These are phyloP conservation scores for Brachycybe producta DNA, from an alignment of 2,888 invertebrate genomes.

Conservation along the genomic window DNA sequence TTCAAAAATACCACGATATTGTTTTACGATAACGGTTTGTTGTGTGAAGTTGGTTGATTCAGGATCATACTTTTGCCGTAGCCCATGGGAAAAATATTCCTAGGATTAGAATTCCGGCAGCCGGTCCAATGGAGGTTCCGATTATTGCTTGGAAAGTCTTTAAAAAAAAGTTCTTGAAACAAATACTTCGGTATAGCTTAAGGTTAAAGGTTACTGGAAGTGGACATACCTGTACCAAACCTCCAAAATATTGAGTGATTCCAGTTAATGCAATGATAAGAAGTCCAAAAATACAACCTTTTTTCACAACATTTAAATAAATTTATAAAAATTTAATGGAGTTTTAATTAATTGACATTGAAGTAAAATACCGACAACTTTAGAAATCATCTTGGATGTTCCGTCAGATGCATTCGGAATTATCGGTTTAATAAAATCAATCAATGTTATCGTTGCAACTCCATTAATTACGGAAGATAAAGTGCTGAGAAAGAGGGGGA, in stretches of 20 bases:
- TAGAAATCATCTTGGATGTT: not conserved
- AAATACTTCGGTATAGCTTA: no score
- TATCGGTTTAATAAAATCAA: slow-evolving; percentile 11
- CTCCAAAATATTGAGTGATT: slow-evolving; percentile 5
- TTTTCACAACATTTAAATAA: no score
- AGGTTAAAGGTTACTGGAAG: no score
- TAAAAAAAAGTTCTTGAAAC: no score
- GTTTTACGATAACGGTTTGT: no score
- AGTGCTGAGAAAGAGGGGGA: slow-evolving; percentile 3
- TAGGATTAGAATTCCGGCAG: slow-evolving; percentile 1
- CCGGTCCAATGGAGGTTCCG: slow-evolving; percentile 3
- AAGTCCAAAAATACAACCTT: slow-evolving; percentile 8
- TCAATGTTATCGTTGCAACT: slow-evolving; percentile 3
- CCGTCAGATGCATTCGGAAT: slow-evolving; percentile 1
- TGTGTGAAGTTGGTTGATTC: no score
- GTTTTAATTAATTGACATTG: no score
- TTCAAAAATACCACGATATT: not conserved
- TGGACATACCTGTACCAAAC: slow-evolving; percentile 6
- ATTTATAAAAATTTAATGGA: no score
- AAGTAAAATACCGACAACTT: slow-evolving; percentile 8
- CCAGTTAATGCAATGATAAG: slow-evolving; percentile 6
- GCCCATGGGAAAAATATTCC: not conserved
- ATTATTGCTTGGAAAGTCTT: not conserved
- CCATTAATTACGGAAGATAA: slow-evolving; percentile 8
- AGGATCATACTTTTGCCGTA: not conserved